Conservation (phyloP, 2,797 vertebrate species). For the Myotis daubentonii region DNA sequence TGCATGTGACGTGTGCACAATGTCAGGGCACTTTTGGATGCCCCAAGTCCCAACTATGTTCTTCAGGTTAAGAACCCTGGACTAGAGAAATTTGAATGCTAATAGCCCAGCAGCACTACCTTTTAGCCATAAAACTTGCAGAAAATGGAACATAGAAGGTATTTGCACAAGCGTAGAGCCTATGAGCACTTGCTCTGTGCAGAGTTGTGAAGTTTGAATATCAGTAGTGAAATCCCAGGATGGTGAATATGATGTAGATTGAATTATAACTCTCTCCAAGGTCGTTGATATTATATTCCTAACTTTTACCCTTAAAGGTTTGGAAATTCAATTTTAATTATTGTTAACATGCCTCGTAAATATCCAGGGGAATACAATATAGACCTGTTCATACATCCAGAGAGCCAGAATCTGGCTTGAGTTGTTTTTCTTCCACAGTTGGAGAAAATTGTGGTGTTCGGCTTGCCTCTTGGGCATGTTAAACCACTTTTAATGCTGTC, state of each 20-base stretch:
- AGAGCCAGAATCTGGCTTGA: constrained; percentile 66
- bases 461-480: constrained; percentile 69
- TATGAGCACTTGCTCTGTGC: not conserved
- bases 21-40: not conserved
- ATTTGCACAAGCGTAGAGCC: not conserved
- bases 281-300: constrained; percentile 48
- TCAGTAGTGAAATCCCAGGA: constrained; percentile 43
- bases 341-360: constrained; percentile 67
- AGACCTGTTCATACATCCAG: constrained; percentile 59
- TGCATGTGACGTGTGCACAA: not conserved
- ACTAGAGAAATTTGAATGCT: not conserved
- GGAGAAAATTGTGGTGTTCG: constrained; percentile 72
- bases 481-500: constrained; percentile 69
- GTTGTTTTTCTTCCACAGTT: constrained; percentile 67
- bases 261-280: constrained; percentile 58
- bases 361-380: constrained; percentile 54
- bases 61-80: not conserved
- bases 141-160: not conserved
- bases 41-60: not conserved
- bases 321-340: constrained; percentile 77
- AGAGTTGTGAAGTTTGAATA: constrained; percentile 24
- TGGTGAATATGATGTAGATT: constrained; percentile 41
- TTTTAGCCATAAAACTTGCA: not conserved
- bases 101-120: not conserved
- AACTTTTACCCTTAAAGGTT: constrained; percentile 68